Evolutionary conservation across 2,888 invertebrate species (phyloP).

Genomic region (Philhelius pedissequus): DNA sequence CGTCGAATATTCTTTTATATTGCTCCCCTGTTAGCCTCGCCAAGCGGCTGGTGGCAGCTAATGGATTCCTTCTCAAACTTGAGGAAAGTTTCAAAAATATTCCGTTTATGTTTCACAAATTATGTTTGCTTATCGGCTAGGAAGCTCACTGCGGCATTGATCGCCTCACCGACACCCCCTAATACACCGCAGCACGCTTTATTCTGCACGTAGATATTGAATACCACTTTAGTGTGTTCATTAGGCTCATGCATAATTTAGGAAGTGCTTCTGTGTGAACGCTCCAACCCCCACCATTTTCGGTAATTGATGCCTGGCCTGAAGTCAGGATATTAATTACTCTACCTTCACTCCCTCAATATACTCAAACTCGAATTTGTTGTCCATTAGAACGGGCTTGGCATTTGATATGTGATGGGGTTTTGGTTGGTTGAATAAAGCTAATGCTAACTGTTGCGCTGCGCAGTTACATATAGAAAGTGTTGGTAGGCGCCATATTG

Average conservation of each 20-base stretch:
- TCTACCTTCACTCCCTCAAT: constrained; percentile 6
- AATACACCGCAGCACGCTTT: not conserved
- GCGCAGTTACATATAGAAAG: not conserved
- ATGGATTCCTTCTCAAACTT: not conserved
- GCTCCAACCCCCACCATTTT: not conserved
- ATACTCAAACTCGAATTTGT: not conserved
- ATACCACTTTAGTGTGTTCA: constrained; percentile 36
- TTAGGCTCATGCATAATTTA: constrained; percentile 34
- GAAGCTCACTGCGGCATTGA: not conserved
- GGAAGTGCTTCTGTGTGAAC: not conserved
- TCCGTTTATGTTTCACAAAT: constrained; percentile 9
- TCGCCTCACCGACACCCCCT: not conserved
- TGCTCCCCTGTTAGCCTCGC: not conserved
- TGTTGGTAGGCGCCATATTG: not conserved
- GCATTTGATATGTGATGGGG: not conserved
- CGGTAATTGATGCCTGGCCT: constrained; percentile 50
- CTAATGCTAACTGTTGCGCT: constrained; percentile 27
- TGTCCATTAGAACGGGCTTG: not conserved
- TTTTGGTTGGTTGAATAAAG: not conserved
- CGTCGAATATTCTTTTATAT: not conserved
- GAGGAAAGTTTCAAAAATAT: constrained; percentile 26
- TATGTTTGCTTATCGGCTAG: not conserved
- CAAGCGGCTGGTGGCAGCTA: not conserved
- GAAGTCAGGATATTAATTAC: constrained; percentile 48
- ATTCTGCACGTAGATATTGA: constrained; percentile 5